phyloP scores from a whole-genome alignment of 2,888 invertebrate species.

The Steinernema carpocapsae region DNA sequence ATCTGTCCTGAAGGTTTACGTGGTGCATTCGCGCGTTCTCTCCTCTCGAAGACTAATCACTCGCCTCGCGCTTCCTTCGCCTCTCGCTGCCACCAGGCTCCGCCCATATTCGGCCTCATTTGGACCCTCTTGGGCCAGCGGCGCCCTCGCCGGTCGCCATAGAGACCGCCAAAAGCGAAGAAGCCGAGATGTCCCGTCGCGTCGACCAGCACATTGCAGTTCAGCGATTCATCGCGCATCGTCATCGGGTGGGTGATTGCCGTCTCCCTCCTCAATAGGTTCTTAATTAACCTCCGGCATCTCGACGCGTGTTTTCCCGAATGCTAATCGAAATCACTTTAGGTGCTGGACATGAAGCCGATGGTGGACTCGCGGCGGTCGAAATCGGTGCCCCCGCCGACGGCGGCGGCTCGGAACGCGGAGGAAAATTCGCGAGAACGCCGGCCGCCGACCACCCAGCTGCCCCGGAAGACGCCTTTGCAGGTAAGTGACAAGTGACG shows the following conservation, averaged over 20 bases:
- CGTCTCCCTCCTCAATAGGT: neutral
- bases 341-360: constrained; percentile 36
- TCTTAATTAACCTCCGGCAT: neutral
- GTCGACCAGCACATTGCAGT: constrained; percentile 25
- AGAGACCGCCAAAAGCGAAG: no score
- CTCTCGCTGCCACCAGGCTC: constrained; percentile 8
- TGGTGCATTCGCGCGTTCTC: constrained; percentile 36
- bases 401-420: neutral
- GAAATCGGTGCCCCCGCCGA: constrained; percentile 35
- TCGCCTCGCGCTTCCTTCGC: constrained; percentile 6
- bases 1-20: constrained; percentile 40
- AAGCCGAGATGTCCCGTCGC: neutral
- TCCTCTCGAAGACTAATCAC: constrained; percentile 7
- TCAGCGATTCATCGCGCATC: constrained; percentile 33
- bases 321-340: constrained; percentile 20
- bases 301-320: neutral
- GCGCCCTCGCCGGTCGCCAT: neutral
- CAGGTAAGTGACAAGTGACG: no score
- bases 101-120: neutral
- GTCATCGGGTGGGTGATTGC: constrained; percentile 33
- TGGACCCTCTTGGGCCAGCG: neutral
- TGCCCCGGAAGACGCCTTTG: constrained; percentile 2
- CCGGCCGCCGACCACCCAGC: neutral
- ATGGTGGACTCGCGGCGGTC: constrained; percentile 35
- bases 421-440: neutral